phyloP scores from a whole-genome alignment of 2,113 vertebrate species.

The Pituophis catenifer region DNA sequence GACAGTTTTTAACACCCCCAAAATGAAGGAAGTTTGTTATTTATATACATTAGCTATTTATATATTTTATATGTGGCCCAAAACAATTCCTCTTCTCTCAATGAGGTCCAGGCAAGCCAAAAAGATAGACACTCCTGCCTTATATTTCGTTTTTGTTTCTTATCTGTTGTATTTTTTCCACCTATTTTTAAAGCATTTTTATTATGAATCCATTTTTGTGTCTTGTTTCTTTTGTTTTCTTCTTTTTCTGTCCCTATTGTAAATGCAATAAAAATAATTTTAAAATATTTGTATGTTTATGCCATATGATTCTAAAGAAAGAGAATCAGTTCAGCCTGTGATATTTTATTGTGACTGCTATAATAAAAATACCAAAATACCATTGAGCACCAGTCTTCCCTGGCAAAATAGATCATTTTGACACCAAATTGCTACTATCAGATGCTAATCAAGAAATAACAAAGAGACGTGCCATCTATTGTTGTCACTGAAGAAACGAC shows the following conservation, averaged over 20 bases:
- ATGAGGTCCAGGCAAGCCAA: not conserved
- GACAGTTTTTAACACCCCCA: not conserved
- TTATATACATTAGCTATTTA: not conserved
- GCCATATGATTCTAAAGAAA: not conserved
- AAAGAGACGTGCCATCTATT: not conserved
- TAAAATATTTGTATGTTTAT: not conserved
- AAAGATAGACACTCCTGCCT: not conserved
- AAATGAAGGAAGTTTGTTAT: not conserved
- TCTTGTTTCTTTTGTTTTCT: not conserved
- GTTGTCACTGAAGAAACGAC: not conserved
- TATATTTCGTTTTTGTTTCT: not conserved
- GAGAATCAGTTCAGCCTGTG: not conserved
- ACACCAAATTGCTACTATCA: not conserved
- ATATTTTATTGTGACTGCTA: not conserved
- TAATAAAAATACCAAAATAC: not conserved
- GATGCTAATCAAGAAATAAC: not conserved
- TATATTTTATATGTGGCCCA: not conserved
- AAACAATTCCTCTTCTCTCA: not conserved
- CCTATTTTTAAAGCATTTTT: not conserved
- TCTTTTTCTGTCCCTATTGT: not conserved
- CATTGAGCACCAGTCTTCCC: not conserved
- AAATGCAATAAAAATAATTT: not conserved
- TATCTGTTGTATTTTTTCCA: not conserved
- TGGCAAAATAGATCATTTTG: not conserved
- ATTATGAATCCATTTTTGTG: not conserved